These are phyloP conservation scores for Onthophagus sagittarius DNA, from an alignment of 2,888 invertebrate species.

Conservation along the genomic window DNA sequence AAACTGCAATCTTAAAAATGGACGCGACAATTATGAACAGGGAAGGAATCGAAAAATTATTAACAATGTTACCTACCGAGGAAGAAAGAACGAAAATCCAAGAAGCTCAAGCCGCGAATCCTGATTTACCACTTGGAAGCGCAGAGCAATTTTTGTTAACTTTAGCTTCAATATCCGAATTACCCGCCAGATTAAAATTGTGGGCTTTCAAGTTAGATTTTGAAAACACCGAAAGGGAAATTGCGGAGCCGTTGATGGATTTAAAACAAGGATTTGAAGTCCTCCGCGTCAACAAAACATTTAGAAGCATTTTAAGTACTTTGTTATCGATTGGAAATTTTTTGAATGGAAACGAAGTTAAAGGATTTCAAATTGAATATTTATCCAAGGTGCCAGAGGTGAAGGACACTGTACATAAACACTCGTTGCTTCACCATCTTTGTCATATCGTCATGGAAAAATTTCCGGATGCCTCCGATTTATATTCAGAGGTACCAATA, in stretches of 20 bases:
- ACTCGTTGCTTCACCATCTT: conserved; percentile 94
- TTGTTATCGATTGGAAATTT: conserved; percentile 94
- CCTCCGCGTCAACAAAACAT: conserved; percentile 86
- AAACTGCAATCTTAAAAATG: conserved; percentile 99
- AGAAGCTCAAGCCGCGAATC: conserved; percentile 90
- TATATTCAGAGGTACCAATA: conserved; percentile 84
- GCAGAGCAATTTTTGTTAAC: conserved; percentile 99
- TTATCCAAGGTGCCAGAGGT: conserved; percentile 97
- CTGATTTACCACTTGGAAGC: conserved; percentile 86
- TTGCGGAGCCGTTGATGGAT: conserved; percentile 98
- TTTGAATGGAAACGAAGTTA: conserved; percentile 87
- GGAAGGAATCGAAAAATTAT: conserved; percentile 96
- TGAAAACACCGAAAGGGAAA: conserved; percentile 95
- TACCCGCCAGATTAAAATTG: conserved; percentile 86
- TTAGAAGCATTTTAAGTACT: conserved; percentile 90
- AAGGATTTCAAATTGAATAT: conserved; percentile 97
- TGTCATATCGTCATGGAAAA: conserved; percentile 97
- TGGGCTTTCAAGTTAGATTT: conserved; percentile 99
- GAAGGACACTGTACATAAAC: conserved; percentile 98
- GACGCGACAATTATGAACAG: conserved; percentile 96
- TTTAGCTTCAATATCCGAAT: conserved; percentile 90
- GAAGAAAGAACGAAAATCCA: conserved; percentile 89
- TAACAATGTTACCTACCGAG: conserved; percentile 96
- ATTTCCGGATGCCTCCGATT: conserved; percentile 90
- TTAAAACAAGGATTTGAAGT: conserved; percentile 94